phyloP scores from a whole-genome alignment of 1,140 invertebrate genomes.

The Gryllus bimaculatus region DNA sequence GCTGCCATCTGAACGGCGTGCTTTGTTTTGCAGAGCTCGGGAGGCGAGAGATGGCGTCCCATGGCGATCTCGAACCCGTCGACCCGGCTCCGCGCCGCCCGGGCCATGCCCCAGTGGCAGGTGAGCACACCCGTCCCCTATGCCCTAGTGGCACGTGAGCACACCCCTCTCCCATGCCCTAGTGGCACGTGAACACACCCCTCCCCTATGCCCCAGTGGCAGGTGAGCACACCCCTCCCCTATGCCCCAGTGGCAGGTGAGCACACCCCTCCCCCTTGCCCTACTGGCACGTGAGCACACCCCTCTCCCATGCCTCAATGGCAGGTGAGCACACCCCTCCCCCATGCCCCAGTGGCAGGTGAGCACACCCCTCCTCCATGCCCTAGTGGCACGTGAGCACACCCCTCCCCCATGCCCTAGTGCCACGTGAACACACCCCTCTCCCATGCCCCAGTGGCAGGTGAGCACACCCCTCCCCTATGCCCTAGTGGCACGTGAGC shows the following conservation, averaged over 20 bases:
- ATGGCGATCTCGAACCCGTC: slow-evolving; percentile 45
- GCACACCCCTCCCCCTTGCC: slow-evolving; percentile 42
- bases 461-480: slow-evolving; percentile 27
- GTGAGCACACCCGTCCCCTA: slow-evolving; percentile 26
- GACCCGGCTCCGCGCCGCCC: slow-evolving; percentile 43
- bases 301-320: slow-evolving; percentile 50
- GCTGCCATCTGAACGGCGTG: background rate
- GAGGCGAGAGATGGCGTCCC: slow-evolving; percentile 39
- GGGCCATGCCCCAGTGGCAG: slow-evolving; percentile 59
- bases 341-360: slow-evolving; percentile 55
- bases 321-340: slow-evolving; percentile 31
- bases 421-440: slow-evolving; percentile 38
- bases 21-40: slow-evolving; percentile 33
- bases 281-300: slow-evolving; percentile 42
- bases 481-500: slow-evolving; percentile 51
- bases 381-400: slow-evolving; percentile 47
- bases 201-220: slow-evolving; percentile 54
- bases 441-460: slow-evolving; percentile 55
- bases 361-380: slow-evolving; percentile 36
- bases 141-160: slow-evolving; percentile 51
- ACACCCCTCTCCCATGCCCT: slow-evolving; percentile 44
- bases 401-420: slow-evolving; percentile 45
- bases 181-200: slow-evolving; percentile 40
- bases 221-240: slow-evolving; percentile 22
- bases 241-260: slow-evolving; percentile 55